phyloP scores from a whole-genome alignment of 2,113 vertebrate genomes.

The Halichoerus grypus region DNA sequence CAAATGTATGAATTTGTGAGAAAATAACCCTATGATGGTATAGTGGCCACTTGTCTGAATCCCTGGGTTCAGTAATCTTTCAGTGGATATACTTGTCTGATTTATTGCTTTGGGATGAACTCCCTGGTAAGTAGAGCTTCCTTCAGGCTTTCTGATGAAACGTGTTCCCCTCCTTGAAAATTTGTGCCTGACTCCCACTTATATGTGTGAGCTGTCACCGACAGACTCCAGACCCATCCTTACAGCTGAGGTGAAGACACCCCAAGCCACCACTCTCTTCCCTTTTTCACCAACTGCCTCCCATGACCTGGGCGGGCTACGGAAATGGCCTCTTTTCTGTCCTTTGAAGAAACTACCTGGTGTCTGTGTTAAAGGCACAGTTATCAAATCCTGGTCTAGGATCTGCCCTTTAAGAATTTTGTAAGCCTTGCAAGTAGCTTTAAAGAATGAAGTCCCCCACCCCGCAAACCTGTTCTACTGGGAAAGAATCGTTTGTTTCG shows the following conservation, averaged over 20 bases:
- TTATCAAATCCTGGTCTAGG: neutral
- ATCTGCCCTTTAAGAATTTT: neutral
- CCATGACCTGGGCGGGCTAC: neutral
- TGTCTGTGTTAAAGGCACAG: neutral
- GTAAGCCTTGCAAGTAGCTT: neutral
- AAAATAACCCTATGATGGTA: neutral
- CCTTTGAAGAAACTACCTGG: neutral
- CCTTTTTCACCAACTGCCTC: neutral
- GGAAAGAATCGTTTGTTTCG: neutral
- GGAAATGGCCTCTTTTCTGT: neutral
- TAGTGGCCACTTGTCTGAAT: neutral
- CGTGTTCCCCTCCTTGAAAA: neutral
- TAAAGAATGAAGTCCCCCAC: neutral
- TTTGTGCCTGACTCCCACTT: neutral
- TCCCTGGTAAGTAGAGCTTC: neutral
- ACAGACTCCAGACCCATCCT: neutral
- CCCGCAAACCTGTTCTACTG: neutral
- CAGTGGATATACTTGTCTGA: neutral
- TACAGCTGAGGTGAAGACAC: neutral
- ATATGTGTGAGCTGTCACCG: neutral
- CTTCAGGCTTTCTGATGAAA: neutral
- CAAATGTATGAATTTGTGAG: slow-evolving; percentile 11
- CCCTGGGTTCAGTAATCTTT: neutral
- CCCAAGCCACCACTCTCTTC: neutral
- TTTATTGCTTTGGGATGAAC: neutral